Conservation (phyloP, 2,113 vertebrate genomes). For the Pterophyllum scalare region DNA sequence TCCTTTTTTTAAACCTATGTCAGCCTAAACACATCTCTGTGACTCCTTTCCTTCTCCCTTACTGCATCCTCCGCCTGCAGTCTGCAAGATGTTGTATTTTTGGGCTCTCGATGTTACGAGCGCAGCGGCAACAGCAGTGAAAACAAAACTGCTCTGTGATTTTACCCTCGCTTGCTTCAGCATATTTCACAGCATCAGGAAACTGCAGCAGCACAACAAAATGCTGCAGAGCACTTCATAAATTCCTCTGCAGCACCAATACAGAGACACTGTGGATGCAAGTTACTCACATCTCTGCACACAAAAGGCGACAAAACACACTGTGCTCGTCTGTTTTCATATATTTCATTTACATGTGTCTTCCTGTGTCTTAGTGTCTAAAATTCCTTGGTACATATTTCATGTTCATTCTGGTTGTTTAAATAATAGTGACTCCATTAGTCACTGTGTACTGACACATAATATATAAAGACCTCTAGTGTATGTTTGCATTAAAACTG, state of each 20-base stretch:
- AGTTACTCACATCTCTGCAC: neutral
- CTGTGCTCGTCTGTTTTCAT: neutral
- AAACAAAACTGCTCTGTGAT: conserved; percentile 78
- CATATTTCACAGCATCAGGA: conserved; percentile 51
- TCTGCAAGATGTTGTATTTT: conserved; percentile 34
- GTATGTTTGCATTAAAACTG: neutral
- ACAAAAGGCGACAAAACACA: neutral
- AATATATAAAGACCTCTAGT: neutral
- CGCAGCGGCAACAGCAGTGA: conserved; percentile 30
- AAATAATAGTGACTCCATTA: neutral
- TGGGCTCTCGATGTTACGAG: conserved; percentile 43
- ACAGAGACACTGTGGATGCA: neutral
- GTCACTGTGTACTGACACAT: neutral
- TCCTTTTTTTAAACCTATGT: neutral
- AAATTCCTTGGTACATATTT: fast-evolving
- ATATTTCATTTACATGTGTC: neutral
- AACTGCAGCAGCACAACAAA: conserved; percentile 51
- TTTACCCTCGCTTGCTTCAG: conserved; percentile 66
- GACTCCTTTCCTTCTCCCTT: neutral
- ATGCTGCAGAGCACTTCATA: conserved; percentile 30
- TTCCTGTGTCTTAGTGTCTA: neutral
- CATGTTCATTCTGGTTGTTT: neutral
- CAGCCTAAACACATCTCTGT: neutral
- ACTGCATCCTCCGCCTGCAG: neutral
- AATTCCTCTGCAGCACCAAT: conserved; percentile 4